Conservation (phyloP, 1,140 invertebrate species). For the Zophobas morio region DNA sequence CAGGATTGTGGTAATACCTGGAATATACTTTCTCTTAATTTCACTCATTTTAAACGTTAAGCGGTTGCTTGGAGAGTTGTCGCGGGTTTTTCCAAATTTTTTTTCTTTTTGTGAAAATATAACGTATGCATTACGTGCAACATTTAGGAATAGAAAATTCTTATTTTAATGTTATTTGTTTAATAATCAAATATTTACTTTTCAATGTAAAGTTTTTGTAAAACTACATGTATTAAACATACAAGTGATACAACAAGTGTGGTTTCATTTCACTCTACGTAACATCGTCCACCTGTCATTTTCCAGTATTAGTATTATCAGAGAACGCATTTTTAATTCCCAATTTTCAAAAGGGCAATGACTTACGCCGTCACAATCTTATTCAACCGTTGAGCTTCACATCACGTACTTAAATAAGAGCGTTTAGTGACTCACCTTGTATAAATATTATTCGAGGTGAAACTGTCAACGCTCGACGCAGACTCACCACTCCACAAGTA, state of each 20-base stretch:
- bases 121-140: constrained; percentile 35
- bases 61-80: neutral
- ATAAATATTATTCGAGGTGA: no score
- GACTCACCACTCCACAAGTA: no score
- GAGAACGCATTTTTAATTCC: no score
- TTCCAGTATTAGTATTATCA: no score
- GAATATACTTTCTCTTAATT: constrained; percentile 24
- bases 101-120: constrained; percentile 4
- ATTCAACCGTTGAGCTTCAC: no score
- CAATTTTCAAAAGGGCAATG: no score
- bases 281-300: no score
- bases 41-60: constrained; percentile 12
- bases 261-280: no score
- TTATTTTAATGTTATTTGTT: constrained; percentile 1
- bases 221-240: constrained; percentile 23
- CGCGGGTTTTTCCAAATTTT: neutral
- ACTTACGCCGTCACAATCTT: no score
- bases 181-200: neutral
- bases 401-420: no score
- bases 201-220: constrained; percentile 34
- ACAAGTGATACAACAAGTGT: constrained; percentile 3
- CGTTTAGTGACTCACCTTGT: no score
- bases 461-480: no score
- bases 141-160: neutral
- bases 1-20: constrained; percentile 9